phyloP scores from a whole-genome alignment of 2,888 invertebrate genomes.

The Eurytoma adleriae region DNA sequence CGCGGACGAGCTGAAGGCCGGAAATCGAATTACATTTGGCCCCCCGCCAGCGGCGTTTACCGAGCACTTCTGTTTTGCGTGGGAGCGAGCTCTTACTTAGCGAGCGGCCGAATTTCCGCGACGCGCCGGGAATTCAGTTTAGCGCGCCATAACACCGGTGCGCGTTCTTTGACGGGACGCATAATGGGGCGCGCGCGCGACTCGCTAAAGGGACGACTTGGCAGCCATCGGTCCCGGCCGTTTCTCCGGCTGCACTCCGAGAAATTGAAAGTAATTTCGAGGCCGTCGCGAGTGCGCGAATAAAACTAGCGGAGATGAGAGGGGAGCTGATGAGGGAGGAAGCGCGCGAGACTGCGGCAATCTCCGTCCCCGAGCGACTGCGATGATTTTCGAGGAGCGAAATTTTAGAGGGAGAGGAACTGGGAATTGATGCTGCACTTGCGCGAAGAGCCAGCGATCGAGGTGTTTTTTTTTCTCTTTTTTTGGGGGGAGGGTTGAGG shows the following conservation, averaged over 20 bases:
- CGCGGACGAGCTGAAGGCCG: background rate
- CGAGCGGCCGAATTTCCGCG: background rate
- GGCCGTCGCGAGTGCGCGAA: slow-evolving; percentile 22
- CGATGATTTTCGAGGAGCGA: background rate
- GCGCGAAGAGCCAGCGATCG: too few species aligned
- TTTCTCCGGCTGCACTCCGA: slow-evolving; percentile 53
- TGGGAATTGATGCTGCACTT: too few species aligned
- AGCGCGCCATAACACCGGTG: background rate
- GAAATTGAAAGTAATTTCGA: slow-evolving; percentile 58
- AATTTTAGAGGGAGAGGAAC: too few species aligned
- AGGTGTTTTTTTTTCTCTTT: too few species aligned
- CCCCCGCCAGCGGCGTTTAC: background rate
- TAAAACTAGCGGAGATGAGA: slow-evolving; percentile 52
- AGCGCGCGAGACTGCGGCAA: slow-evolving; percentile 1
- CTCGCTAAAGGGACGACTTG: slow-evolving; percentile 18
- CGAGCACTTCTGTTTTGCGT: background rate
- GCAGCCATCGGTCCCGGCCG: slow-evolving; percentile 5
- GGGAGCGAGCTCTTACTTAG: background rate
- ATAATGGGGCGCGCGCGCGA: slow-evolving; percentile 6
- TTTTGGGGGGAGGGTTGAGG: too few species aligned
- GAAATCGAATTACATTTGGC: slow-evolving; percentile 14
- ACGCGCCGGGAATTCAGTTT: background rate
- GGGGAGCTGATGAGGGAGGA: slow-evolving; percentile 1
- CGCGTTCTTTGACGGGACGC: slow-evolving; percentile 22
- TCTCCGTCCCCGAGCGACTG: background rate